Conservation (phyloP, 1,140 invertebrate species). For the Drosophila santomea region DNA sequence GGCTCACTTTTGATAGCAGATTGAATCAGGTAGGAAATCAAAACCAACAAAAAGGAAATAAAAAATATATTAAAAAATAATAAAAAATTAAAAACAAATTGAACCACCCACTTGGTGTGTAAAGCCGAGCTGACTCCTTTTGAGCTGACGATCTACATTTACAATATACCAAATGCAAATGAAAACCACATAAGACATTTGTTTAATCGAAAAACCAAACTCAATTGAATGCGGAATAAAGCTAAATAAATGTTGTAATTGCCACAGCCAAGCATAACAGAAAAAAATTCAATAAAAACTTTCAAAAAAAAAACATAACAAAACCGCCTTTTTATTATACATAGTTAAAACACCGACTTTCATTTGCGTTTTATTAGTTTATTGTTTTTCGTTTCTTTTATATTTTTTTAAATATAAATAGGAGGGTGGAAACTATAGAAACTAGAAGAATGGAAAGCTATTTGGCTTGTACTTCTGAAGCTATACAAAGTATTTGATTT, state of each 20-base stretch:
- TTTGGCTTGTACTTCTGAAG: not conserved
- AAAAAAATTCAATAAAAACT: conserved; percentile 25
- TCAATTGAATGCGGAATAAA: conserved; percentile 35
- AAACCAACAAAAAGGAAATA: not conserved
- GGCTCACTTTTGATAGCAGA: conserved; percentile 47
- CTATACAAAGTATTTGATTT: not conserved
- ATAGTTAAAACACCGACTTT: not conserved
- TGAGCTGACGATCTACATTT: conserved; percentile 45
- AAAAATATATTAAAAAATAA: too few species aligned
- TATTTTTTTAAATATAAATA: not conserved
- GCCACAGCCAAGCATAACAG: conserved; percentile 45
- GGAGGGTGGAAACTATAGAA: not conserved
- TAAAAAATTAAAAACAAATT: not conserved
- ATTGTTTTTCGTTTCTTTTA: not conserved
- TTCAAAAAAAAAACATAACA: not conserved
- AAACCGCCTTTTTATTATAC: not conserved
- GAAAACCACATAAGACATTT: conserved; percentile 4
- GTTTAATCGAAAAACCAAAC: conserved; percentile 35
- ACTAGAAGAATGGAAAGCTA: not conserved
- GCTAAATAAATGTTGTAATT: conserved; percentile 71
- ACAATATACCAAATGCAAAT: conserved; percentile 10
- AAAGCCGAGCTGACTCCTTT: conserved; percentile 58
- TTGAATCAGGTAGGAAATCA: conserved; percentile 7
- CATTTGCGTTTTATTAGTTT: not conserved
- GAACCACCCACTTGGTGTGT: conserved; percentile 39